Conservation (phyloP, 2,797 vertebrate species). For the Chaunax sp. region DNA sequence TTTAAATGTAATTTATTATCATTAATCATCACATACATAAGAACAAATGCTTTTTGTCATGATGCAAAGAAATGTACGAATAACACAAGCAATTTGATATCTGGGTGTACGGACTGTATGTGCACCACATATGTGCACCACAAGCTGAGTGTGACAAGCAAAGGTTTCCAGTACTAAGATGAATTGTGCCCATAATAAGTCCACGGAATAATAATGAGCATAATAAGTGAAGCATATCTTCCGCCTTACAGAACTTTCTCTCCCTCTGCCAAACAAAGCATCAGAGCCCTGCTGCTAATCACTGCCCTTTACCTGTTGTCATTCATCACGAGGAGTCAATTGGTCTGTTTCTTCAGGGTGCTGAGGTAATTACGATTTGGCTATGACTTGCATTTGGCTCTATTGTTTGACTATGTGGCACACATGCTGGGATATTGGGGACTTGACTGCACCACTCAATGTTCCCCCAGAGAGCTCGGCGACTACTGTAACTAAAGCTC, state of each 20-base stretch:
- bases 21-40: neutral
- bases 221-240: conserved; percentile 74
- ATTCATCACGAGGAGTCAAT: conserved; percentile 78
- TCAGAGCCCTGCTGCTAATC: conserved; percentile 69
- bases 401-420: conserved; percentile 67
- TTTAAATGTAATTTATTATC: conserved; percentile 12
- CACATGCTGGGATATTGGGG: conserved; percentile 61
- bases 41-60: neutral
- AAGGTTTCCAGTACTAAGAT: conserved; percentile 38
- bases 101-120: conserved; percentile 16
- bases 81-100: conserved; percentile 20
- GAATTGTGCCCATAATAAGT: conserved; percentile 52
- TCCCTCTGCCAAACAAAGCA: conserved; percentile 72
- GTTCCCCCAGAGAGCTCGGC: conserved; percentile 66
- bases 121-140: conserved; percentile 4
- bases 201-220: conserved; percentile 52
- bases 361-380: conserved; percentile 81
- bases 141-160: conserved; percentile 20
- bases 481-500: conserved; percentile 71
- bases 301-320: conserved; percentile 78
- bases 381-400: conserved; percentile 71
- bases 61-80: conserved; percentile 19
- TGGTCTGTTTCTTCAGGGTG: conserved; percentile 73
- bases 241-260: conserved; percentile 64
- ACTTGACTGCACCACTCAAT: conserved; percentile 60